These are phyloP conservation scores for Zoanthus sansibaricus DNA, from an alignment of 92 coral and sea anemone genomes.

Conservation along the genomic window DNA sequence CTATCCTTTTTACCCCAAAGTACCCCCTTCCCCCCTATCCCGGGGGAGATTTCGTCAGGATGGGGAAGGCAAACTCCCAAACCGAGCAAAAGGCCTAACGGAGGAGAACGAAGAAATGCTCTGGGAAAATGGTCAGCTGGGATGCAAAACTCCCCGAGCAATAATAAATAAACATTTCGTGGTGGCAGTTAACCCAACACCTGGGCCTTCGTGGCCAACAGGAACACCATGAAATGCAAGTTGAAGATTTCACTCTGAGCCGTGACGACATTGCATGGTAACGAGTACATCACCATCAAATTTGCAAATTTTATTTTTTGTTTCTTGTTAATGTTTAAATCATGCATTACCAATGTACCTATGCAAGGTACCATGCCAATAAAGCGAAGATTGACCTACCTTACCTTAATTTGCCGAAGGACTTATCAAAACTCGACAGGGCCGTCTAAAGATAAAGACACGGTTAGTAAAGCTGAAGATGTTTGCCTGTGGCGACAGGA, in stretches of 20 bases:
- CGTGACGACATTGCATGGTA: constrained; percentile 16
- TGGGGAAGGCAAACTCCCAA: constrained; percentile 38
- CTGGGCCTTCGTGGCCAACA: constrained; percentile 31
- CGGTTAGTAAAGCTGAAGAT: constrained; percentile 51
- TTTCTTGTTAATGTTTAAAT: too few relatives aligned
- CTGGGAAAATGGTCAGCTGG: constrained; percentile 35
- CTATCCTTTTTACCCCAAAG: too few relatives aligned
- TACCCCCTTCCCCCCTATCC: background rate
- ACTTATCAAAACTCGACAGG: constrained; percentile 54
- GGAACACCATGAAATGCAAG: constrained; percentile 43
- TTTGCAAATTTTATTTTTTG: too few relatives aligned
- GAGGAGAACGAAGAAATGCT: constrained; percentile 46
- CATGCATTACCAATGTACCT: too few relatives aligned
- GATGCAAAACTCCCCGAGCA: constrained; percentile 11
- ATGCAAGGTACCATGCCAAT: too few relatives aligned
- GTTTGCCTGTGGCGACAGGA: constrained; percentile 41
- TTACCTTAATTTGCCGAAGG: constrained; percentile 38
- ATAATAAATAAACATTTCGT: constrained; percentile 27
- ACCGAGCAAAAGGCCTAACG: constrained; percentile 26
- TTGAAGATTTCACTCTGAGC: constrained; percentile 16
- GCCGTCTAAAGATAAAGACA: constrained; percentile 37
- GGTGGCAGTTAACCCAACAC: constrained; percentile 48
- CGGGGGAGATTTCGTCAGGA: constrained; percentile 2
- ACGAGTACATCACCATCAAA: constrained; percentile 15
- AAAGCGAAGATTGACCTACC: too few relatives aligned